Evolutionary conservation across 2,113 vertebrate species (phyloP).

Genomic region (Gallinago undulata): DNA sequence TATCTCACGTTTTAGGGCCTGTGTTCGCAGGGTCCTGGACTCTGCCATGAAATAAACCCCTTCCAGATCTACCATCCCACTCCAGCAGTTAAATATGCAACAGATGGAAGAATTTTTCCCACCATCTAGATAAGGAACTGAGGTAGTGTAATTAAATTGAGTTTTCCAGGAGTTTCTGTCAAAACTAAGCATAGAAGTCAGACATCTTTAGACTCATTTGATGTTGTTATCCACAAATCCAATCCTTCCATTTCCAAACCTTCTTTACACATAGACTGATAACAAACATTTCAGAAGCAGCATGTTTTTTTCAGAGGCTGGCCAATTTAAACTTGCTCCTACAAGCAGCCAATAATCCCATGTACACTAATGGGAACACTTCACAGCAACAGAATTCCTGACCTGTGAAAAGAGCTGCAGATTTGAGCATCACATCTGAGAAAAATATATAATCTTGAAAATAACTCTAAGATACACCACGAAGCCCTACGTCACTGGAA

Average conservation of each 20-base stretch:
- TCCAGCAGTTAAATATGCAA: neutral
- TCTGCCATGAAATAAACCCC: neutral
- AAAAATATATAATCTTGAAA: neutral
- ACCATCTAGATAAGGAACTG: fast-evolving
- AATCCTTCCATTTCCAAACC: neutral
- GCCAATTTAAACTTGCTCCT: neutral
- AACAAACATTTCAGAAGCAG: neutral
- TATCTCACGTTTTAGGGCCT: neutral
- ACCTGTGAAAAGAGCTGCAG: neutral
- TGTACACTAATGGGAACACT: neutral
- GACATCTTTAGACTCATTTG: neutral
- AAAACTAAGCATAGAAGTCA: neutral
- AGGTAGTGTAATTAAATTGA: neutral
- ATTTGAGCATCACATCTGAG: neutral
- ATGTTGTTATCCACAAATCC: neutral
- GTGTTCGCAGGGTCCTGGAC: neutral
- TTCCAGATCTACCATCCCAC: neutral
- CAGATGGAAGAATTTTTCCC: neutral
- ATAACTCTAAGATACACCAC: neutral
- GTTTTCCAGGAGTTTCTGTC: neutral
- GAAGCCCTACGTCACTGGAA: neutral
- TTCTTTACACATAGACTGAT: neutral
- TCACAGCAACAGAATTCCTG: neutral
- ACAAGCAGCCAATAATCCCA: neutral
- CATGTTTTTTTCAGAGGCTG: neutral